Evolutionary conservation across 2,797 vertebrate genomes (phyloP).

Genomic region (Anguilla megastoma): DNA sequence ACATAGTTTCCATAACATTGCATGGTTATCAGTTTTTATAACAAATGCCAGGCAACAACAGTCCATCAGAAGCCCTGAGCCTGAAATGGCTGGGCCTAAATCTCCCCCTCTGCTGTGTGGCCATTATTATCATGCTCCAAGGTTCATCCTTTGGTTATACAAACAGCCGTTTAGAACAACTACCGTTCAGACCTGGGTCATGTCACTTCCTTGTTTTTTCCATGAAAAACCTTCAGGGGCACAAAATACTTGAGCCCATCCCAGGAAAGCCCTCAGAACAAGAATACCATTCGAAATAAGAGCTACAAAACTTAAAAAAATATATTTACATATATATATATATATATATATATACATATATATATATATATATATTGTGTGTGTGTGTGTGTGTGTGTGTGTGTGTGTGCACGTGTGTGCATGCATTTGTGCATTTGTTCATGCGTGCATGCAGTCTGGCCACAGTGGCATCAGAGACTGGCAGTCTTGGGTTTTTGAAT

Average conservation of each 20-base stretch:
- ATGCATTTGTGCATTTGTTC: too few relatives aligned
- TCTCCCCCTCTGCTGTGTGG: neutral
- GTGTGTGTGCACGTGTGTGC: too few relatives aligned
- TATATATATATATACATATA: too few relatives aligned
- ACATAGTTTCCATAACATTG: neutral
- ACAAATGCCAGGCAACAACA: neutral
- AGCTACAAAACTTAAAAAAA: constrained; percentile 3
- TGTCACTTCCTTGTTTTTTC: constrained; percentile 53
- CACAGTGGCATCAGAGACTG: neutral
- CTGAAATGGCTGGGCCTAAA: neutral
- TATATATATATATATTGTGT: too few relatives aligned
- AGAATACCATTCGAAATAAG: constrained; percentile 41
- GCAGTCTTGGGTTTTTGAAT: neutral
- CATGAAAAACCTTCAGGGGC: constrained; percentile 42
- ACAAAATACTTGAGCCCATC: constrained; percentile 43
- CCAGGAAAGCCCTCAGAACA: constrained; percentile 46
- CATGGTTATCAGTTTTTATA: neutral
- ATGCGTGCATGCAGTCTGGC: neutral
- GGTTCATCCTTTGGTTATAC: constrained; percentile 22
- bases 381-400: too few relatives aligned
- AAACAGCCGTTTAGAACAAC: constrained; percentile 55
- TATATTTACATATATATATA: neutral
- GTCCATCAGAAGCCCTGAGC: neutral
- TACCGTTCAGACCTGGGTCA: constrained; percentile 51
- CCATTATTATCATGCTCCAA: constrained; percentile 22